Percentiles rank a stretch among this genome's conserved stretches.
Evolutionary conservation across 2,888 invertebrate genomes (phyloP).

Genomic region (Pristionchus fissidentatus): DNA sequence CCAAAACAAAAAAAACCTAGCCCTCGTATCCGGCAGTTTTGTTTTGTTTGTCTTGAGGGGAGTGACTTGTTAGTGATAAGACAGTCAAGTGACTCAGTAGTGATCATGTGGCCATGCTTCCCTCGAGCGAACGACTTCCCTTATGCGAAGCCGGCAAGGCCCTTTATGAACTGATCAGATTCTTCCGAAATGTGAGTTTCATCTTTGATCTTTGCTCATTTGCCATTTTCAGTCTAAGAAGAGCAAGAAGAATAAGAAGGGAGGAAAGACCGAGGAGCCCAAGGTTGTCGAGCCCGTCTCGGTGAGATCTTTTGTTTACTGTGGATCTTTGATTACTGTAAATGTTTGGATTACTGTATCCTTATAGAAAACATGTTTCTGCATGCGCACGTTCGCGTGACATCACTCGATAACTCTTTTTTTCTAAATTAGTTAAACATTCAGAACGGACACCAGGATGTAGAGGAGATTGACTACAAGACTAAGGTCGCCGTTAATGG

Average conservation of each 20-base stretch:
- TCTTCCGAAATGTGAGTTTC: not conserved
- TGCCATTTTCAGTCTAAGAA: slow-evolving; percentile 46
- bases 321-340: not conserved
- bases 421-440: no score
- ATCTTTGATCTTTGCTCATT: not conserved
- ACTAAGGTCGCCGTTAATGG: slow-evolving; percentile 29
- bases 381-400: no score
- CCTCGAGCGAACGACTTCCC: not conserved
- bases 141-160: slow-evolving; percentile 22
- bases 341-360: not conserved
- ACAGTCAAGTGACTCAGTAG: slow-evolving; percentile 2
- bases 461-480: slow-evolving; percentile 29
- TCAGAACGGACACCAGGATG: slow-evolving; percentile 26
- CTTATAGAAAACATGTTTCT: no score
- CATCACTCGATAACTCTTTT: no score
- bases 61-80: slow-evolving; percentile 39
- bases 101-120: not conserved
- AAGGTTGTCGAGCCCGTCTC: slow-evolving; percentile 6
- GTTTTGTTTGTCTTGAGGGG: not conserved
- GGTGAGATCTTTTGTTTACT: not conserved
- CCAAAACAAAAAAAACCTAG: no score
- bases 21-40: no score
- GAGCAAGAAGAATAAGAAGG: slow-evolving; percentile 62
- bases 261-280: slow-evolving; percentile 55
- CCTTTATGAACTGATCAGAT: slow-evolving; percentile 16